Evolutionary conservation across 2,113 vertebrate genomes (phyloP).

Genomic region (Rafetus swinhoei): DNA sequence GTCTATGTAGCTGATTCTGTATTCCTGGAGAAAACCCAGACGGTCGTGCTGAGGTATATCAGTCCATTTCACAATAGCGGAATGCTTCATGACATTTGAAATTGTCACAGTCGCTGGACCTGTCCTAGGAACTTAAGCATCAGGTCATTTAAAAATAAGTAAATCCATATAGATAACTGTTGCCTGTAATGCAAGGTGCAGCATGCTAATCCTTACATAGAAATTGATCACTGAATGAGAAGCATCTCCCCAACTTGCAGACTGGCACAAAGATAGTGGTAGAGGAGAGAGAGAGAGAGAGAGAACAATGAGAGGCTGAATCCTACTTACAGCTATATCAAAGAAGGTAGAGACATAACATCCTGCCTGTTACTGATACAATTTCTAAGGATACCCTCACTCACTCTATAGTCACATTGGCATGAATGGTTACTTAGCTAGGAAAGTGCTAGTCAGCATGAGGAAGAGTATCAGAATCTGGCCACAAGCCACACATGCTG

Average conservation of each 20-base stretch:
- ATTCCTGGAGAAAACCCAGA: slow-evolving; percentile 84
- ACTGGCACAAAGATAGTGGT: background rate
- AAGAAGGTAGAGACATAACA: background rate
- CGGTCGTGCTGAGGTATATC: slow-evolving; percentile 77
- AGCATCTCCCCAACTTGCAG: background rate
- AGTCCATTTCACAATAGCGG: slow-evolving; percentile 80
- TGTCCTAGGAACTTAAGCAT: slow-evolving; percentile 75
- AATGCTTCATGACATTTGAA: slow-evolving; percentile 69
- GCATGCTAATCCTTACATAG: background rate
- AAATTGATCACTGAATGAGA: background rate
- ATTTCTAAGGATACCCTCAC: background rate
- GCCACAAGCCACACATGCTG: background rate
- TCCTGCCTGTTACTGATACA: background rate
- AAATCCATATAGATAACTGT: background rate
- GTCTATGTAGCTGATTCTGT: slow-evolving; percentile 76
- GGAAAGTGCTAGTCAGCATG: accelerated
- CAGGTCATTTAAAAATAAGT: background rate
- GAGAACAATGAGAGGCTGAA: accelerated
- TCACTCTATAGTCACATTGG: background rate
- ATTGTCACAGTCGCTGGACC: slow-evolving; percentile 79
- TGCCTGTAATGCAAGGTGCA: background rate
- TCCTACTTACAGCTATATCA: background rate
- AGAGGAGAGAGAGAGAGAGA: background rate
- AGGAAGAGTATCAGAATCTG: background rate
- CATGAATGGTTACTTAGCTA: background rate